A percentile compares a stretch with the other conserved stretches of the same genome.
Conservation (phyloP, 2,888 invertebrate species). For the Prosopocoilus inquinatus region DNA sequence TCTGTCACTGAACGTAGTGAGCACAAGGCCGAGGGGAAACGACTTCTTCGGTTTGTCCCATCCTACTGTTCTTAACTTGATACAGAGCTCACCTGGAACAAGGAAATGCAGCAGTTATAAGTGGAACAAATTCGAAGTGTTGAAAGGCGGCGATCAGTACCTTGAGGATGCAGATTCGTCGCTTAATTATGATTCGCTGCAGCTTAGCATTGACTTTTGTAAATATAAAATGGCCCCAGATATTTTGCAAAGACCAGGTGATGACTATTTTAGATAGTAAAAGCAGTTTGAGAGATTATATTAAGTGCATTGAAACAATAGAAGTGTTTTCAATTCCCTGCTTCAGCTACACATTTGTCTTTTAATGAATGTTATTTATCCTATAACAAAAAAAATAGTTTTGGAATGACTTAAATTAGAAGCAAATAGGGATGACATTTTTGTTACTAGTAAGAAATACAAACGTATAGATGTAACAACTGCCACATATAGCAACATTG, state of each 20-base stretch:
- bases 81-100: constrained; percentile 68
- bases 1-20: constrained; percentile 55
- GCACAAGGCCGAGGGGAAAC: constrained; percentile 64
- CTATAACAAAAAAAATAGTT: no score
- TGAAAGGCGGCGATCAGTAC: constrained; percentile 47
- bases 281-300: constrained; percentile 18
- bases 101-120: constrained; percentile 68
- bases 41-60: constrained; percentile 78
- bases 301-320: constrained; percentile 1
- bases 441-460: no score
- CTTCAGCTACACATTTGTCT: no score
- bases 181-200: constrained; percentile 64
- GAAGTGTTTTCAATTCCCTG: no score
- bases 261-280: constrained; percentile 48
- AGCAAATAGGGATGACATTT: no score
- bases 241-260: constrained; percentile 59
- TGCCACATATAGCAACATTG: no score
- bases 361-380: no score
- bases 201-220: constrained; percentile 60
- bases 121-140: constrained; percentile 67
- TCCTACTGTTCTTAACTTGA: constrained; percentile 68
- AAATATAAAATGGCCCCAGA: constrained; percentile 58
- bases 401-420: no score
- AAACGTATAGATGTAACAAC: no score
- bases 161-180: constrained; percentile 62